A percentile compares a stretch with the other conserved stretches of the same genome.
Conservation (phyloP, 2,888 invertebrate genomes). For the Callinectes sapidus region DNA sequence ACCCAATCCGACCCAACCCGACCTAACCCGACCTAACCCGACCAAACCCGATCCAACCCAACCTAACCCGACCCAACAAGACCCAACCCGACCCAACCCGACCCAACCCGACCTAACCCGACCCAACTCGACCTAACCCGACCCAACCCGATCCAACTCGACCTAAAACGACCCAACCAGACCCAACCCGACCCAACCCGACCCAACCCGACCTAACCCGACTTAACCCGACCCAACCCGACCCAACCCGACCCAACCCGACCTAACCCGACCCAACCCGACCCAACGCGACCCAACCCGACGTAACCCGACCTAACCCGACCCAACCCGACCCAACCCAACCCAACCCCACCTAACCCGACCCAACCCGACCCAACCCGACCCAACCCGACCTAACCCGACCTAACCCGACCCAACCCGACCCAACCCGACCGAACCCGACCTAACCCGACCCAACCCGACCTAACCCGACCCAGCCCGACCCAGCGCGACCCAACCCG, state of each 20-base stretch:
- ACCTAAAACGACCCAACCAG: background rate
- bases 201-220: slow-evolving; percentile 27
- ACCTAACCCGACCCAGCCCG: background rate
- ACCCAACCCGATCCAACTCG: background rate
- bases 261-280: background rate
- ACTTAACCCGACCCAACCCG: slow-evolving; percentile 9
- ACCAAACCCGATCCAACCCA: too few species aligned
- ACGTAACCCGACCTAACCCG: background rate
- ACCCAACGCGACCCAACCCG: background rate
- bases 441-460: background rate
- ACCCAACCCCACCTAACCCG: background rate
- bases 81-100: slow-evolving; percentile 3
- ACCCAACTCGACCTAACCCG: slow-evolving; percentile 30
- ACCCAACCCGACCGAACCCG: too few species aligned
- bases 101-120: slow-evolving; percentile 33
- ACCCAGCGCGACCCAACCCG: too few species aligned
- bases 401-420: too few species aligned
- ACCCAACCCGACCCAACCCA: background rate
- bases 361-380: background rate
- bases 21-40: too few species aligned
- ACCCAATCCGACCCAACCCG: too few species aligned
- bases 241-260: slow-evolving; percentile 29
- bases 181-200: slow-evolving; percentile 34
- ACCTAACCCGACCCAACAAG: too few species aligned
- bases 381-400: background rate